Percentiles rank a stretch among this genome's conserved stretches.
phyloP scores from a whole-genome alignment of 2,797 vertebrate species.

The Esox lucius region DNA sequence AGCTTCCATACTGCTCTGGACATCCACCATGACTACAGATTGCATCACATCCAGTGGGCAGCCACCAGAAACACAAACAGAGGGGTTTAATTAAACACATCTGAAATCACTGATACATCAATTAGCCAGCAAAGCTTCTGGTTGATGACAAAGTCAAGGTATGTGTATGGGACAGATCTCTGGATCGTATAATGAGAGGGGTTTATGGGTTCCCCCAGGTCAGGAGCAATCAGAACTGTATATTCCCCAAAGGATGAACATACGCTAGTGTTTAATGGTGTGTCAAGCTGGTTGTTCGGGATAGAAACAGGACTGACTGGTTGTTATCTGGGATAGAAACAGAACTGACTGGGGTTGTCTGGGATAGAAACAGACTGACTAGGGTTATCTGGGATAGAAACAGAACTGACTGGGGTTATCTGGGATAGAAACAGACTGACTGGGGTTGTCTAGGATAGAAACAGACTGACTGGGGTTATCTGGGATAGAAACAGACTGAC shows the following conservation, averaged over 20 bases:
- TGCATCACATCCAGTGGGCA: too few species aligned
- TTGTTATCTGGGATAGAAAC: neutral
- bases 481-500: neutral
- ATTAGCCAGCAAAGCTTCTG: too few species aligned
- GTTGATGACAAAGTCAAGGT: neutral
- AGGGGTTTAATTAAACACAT: too few species aligned
- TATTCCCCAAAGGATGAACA: conserved; percentile 4
- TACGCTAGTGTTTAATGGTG: neutral
- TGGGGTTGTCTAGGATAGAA: too few species aligned
- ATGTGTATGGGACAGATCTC: neutral
- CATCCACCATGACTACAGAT: too few species aligned
- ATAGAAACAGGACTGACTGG: too few species aligned
- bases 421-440: too few species aligned
- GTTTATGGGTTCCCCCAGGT: neutral
- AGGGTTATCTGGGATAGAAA: neutral
- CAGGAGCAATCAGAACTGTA: neutral
- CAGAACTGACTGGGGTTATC: neutral
- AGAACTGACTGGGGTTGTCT: neutral
- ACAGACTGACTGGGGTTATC: neutral
- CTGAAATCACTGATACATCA: too few species aligned
- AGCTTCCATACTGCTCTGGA: too few species aligned
- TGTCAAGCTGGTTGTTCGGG: neutral
- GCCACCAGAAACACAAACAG: too few species aligned
- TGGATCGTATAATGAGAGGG: neutral
- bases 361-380: too few species aligned